These are phyloP conservation scores for Reticulitermes speratus DNA, from an alignment of 1,140 invertebrate species.

Conservation along the genomic window DNA sequence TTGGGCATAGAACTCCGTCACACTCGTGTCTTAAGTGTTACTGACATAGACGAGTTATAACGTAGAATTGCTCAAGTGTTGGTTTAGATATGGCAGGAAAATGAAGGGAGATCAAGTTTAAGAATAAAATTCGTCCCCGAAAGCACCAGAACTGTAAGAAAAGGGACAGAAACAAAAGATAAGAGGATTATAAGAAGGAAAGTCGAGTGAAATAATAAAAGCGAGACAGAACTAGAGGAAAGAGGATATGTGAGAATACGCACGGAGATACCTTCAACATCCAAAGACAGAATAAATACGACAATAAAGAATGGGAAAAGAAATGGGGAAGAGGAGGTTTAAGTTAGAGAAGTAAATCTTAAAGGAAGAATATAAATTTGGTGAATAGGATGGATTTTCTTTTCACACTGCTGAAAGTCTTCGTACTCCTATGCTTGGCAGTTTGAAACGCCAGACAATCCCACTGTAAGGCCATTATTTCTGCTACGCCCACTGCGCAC, in stretches of 20 bases:
- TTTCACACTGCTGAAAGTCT: conserved; percentile 21
- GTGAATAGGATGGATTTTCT: conserved; percentile 25
- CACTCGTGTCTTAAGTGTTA: too few species aligned
- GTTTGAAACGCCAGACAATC: conserved; percentile 6
- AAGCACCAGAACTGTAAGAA: not conserved
- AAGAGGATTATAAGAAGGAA: not conserved
- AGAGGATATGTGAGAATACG: conserved; percentile 1
- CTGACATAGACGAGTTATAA: too few species aligned
- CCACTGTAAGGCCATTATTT: conserved; percentile 20
- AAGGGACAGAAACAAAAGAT: not conserved
- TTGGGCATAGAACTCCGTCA: too few species aligned
- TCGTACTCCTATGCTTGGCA: not conserved
- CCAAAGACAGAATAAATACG: conserved; percentile 23
- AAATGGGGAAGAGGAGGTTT: conserved; percentile 21
- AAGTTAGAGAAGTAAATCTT: conserved; percentile 28
- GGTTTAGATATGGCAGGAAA: not conserved
- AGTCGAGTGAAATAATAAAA: conserved; percentile 23
- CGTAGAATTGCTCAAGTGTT: not conserved
- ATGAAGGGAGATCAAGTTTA: conserved; percentile 12
- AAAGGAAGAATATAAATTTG: conserved; percentile 29
- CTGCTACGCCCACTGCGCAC: not conserved
- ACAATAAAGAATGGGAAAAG: conserved; percentile 18
- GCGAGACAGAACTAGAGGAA: not conserved
- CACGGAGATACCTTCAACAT: not conserved
- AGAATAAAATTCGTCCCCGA: not conserved